Base-by-base conservation (phyloP, 2,888 invertebrate genomes). In the Digitonthophagus gazella region DNA sequence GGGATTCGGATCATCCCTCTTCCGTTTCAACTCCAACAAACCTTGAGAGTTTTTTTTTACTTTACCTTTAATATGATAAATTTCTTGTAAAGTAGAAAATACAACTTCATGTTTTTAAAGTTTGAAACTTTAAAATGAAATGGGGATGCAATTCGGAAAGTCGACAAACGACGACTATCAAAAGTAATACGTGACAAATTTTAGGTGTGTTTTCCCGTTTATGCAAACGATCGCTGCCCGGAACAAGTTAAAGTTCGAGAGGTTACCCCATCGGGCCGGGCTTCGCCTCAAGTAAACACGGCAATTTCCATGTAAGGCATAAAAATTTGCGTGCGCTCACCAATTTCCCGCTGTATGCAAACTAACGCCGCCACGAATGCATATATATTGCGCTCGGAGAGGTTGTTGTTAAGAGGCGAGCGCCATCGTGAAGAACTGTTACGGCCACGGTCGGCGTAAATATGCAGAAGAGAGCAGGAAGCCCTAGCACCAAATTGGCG, bases 1-100 rank as follows among this genome's bases (percentile, higher is more conserved):
- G 76, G 75, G 28, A 44, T 6, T 11, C 28, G 28, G 28, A 44
- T 11, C 28, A 11, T 44, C 28, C 11, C 28, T 44, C 11, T 44
- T 44, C 28, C 28, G 28, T 44, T 44, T 44, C 28, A 44, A 44
- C 28, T 44, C 11, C 28, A 44, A 44, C 28, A 44, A 44, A 44
- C 28, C 28, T 44, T 44, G 6, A 8, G 6, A 44, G 28, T 44
- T 44, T 44, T 44, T 22, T 22, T 44, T 44, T 44, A 8, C 28
- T 44, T 44, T n/a, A n/a, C n/a, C n/a, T n/a, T n/a, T n/a, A n/a
- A n/a, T n/a, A n/a, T n/a, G n/a, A n/a, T n/a, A n/a, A n/a, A n/a
- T n/a, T n/a, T n/a, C n/a, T n/a, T n/a, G n/a, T n/a, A n/a, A n/a
- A n/a, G n/a, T n/a, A n/a, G n/a, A n/a, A n/a, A n/a, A n/a, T n/a